Conservation (phyloP, 2,113 vertebrate species). For the Ictalurus punctatus region DNA sequence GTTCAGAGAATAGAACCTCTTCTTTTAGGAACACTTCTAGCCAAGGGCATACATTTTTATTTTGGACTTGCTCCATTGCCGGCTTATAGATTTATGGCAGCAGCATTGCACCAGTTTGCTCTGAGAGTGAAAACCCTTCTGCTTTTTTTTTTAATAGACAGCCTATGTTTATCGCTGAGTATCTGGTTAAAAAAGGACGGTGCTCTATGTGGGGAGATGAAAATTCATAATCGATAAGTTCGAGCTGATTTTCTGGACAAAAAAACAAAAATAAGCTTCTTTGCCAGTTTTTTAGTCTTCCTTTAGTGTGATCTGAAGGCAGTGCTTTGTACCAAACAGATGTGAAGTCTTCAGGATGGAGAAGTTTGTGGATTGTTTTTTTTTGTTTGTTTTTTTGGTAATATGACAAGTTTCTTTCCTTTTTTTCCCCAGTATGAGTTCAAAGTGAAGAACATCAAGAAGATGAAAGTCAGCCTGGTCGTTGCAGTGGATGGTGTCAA, state of each 20-base stretch:
- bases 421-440: constrained; percentile 85
- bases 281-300: not conserved
- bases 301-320: not conserved
- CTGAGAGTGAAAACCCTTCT: not conserved
- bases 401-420: not conserved
- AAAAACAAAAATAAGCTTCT: not conserved
- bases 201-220: too few species aligned
- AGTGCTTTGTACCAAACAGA: not conserved
- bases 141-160: not conserved
- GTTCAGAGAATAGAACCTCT: not conserved
- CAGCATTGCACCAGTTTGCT: constrained; percentile 46
- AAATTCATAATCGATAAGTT: not conserved
- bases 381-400: not conserved
- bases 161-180: not conserved
- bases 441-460: constrained; percentile 98
- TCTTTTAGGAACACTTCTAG: not conserved
- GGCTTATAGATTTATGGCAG: constrained; percentile 42
- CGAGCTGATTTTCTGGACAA: not conserved
- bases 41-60: constrained; percentile 4
- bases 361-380: too few species aligned
- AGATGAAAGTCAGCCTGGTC: constrained; percentile 94
- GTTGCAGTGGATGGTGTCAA: constrained; percentile 89
- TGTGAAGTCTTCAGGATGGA: not conserved
- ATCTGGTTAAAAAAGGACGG: not conserved
- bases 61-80: constrained; percentile 32